phyloP scores from a whole-genome alignment of 1,140 invertebrate species.

The Macrobrachium nipponense region DNA sequence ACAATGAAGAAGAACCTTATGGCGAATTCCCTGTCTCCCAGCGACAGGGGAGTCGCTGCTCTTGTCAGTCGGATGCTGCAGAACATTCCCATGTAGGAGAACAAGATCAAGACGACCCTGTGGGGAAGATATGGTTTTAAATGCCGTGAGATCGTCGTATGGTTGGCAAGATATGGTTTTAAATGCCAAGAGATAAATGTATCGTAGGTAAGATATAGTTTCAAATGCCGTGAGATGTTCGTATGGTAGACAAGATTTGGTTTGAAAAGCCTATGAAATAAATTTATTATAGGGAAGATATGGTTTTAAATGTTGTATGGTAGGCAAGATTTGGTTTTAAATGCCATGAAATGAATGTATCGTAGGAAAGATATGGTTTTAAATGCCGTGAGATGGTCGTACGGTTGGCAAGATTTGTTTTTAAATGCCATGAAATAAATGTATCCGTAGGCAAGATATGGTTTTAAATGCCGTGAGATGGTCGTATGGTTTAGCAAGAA shows the following conservation, averaged over 20 bases:
- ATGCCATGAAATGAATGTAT: neutral
- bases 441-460: neutral
- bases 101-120: conserved; percentile 75
- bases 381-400: neutral
- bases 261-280: neutral
- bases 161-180: neutral
- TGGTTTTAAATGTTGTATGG: neutral
- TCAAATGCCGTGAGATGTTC: too few species aligned
- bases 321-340: neutral
- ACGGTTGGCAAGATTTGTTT: neutral
- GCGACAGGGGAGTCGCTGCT: conserved; percentile 72
- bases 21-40: conserved; percentile 78
- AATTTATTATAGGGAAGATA: neutral
- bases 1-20: conserved; percentile 82
- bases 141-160: neutral
- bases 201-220: neutral
- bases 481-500: neutral
- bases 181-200: neutral
- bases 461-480: neutral
- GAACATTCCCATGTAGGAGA: conserved; percentile 77
- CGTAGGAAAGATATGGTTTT: neutral
- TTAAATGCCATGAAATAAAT: neutral
- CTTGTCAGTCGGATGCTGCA: conserved; percentile 76
- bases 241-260: neutral
- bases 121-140: conserved; percentile 8